Evolutionary conservation across 2,113 vertebrate genomes (phyloP).

Genomic region (Lagopus muta): DNA sequence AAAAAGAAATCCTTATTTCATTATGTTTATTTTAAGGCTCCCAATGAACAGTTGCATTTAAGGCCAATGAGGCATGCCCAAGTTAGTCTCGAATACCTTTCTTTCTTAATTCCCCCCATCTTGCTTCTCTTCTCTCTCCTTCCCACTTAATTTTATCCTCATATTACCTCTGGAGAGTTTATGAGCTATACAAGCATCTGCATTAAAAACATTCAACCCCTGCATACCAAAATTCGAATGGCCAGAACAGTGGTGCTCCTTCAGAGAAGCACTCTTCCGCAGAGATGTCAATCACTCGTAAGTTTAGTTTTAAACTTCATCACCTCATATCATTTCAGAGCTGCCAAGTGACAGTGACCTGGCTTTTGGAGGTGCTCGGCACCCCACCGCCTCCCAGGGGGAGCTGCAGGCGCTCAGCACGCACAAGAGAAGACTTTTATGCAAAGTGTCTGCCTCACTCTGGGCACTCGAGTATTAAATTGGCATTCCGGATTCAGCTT

Average conservation of each 20-base stretch:
- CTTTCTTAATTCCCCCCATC: not conserved
- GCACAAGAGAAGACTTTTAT: slow-evolving; percentile 54
- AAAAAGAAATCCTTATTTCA: not conserved
- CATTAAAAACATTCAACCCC: not conserved
- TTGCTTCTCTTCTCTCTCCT: not conserved
- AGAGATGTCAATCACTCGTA: not conserved
- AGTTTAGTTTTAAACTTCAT: slow-evolving; percentile 15
- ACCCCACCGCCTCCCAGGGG: slow-evolving; percentile 1
- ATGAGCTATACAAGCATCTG: not conserved
- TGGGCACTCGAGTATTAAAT: slow-evolving; percentile 60
- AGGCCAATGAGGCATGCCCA: not conserved
- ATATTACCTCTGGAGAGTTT: not conserved
- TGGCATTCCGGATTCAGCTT: slow-evolving; percentile 34
- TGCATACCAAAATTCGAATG: not conserved
- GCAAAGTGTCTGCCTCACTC: slow-evolving; percentile 18
- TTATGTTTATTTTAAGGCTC: slow-evolving; percentile 5
- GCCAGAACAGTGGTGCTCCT: not conserved
- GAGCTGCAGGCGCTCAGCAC: not conserved
- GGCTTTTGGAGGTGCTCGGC: slow-evolving; percentile 33
- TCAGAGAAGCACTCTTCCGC: not conserved
- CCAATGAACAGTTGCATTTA: not conserved
- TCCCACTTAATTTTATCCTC: not conserved
- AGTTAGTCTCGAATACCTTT: not conserved
- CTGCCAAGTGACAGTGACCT: slow-evolving; percentile 10
- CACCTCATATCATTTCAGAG: not conserved